Evolutionary conservation across 2,888 invertebrate species (phyloP), one percentile per base, ranked within the genome.

Genomic region (Germaria angustata): DNA sequence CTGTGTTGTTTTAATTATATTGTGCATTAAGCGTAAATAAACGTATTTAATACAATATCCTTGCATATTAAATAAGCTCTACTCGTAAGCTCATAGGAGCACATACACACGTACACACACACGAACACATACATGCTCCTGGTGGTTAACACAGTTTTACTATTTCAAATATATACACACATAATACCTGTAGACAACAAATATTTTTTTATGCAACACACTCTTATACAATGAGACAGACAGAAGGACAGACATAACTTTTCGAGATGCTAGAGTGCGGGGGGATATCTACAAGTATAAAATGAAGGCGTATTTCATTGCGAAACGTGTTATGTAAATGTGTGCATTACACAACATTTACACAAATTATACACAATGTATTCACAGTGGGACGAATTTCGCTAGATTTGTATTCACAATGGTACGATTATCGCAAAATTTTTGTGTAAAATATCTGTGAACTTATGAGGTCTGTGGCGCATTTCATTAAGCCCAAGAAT

Each of bases 1-100:
- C 73, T 69, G 57, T 63, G 73, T 71, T 63, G 57, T 46, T 78
- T 69, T 75, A 75, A 82, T 79, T 79, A 71, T 46, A 66, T 55
- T 65, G 75, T 82, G 75, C 79, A 79, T 79, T 66, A 61, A 76
- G 71, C 71, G 69, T 66, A 59, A 79, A 75, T 75, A 79, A 82
- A 75, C 44, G 82, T 61, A 76, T 79, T 79, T 79, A 71, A 71
- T 46, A 41, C 44, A 71, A 69, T 78, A 78, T 72, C 72, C 77
- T 77, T 66, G 81, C 61, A 78, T 71, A 53, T 82, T 66, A 57
- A 69, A 81, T 63, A 68, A 72, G 65, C 51, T 39, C 8, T 36
- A 59, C 57, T 41, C 22, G 36, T 0, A 44, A 20, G 20, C 34
- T 63, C 9, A 5, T 4, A 39, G 24, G 24, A 17, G 15, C 17